phyloP scores from a whole-genome alignment of 2,113 vertebrate species.

The Phylloscopus trochilus region DNA sequence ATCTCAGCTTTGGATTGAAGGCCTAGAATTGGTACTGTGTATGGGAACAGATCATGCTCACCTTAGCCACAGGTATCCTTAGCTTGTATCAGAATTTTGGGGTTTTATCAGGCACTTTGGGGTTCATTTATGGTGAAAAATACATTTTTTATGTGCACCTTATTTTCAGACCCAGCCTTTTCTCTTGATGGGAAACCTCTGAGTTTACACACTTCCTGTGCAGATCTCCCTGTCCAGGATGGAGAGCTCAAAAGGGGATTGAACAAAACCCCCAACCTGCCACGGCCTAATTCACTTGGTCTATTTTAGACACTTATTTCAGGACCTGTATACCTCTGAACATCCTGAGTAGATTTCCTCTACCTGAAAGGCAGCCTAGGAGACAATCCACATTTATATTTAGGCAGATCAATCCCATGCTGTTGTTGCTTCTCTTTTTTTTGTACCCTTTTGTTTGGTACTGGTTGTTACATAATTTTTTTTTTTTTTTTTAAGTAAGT shows the following conservation, averaged over 20 bases:
- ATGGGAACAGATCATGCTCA: background rate
- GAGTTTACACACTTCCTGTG: background rate
- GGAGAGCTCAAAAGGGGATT: background rate
- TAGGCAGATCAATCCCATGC: background rate
- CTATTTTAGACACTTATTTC: background rate
- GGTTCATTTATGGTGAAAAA: accelerated
- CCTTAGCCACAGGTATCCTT: background rate
- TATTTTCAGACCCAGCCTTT: background rate
- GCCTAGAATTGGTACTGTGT: no score
- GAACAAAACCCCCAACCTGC: background rate
- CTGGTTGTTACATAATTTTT: background rate
- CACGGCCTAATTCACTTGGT: accelerated
- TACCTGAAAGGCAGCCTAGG: background rate
- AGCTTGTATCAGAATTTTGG: background rate
- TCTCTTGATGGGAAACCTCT: background rate
- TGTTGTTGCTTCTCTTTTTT: background rate
- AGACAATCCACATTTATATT: background rate
- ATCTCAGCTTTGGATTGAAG: background rate
- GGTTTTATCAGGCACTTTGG: background rate
- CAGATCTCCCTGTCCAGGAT: background rate
- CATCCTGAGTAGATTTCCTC: background rate
- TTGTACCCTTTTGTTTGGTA: background rate
- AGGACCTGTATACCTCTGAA: background rate
- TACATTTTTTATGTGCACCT: accelerated
- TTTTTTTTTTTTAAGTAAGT: background rate